Evolutionary conservation across 2,113 vertebrate species (phyloP).

Genomic region (Etheostoma cragini): DNA sequence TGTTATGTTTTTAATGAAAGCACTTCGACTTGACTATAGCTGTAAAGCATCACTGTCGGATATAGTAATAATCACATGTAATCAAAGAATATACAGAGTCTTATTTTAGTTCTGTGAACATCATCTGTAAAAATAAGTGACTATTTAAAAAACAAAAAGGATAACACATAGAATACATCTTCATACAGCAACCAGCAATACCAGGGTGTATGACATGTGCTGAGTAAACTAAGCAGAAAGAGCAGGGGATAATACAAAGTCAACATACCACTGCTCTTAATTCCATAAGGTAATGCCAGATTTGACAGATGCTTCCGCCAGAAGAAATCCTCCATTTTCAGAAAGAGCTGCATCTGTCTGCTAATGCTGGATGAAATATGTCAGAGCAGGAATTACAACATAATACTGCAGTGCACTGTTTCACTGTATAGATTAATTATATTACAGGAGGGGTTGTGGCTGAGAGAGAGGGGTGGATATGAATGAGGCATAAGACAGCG

Average conservation of each 20-base stretch:
- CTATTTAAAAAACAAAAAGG: neutral
- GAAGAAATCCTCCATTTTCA: conserved; percentile 92
- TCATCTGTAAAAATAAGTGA: neutral
- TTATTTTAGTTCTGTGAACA: neutral
- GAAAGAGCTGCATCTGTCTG: conserved; percentile 84
- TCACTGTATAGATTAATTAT: conserved; percentile 30
- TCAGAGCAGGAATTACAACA: conserved; percentile 44
- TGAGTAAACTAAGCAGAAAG: neutral
- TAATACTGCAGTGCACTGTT: conserved; percentile 6
- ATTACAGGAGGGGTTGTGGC: conserved; percentile 37
- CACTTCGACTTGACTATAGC: neutral
- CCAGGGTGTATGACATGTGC: neutral
- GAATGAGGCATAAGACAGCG: conserved; percentile 8
- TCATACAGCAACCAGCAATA: conserved; percentile 1
- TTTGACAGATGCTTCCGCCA: conserved; percentile 87
- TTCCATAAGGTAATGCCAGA: conserved; percentile 90
- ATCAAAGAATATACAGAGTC: neutral
- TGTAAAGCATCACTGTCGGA: neutral
- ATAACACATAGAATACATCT: neutral
- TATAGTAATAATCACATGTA: neutral
- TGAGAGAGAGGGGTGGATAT: neutral
- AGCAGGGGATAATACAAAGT: conserved; percentile 23
- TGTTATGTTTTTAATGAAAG: neutral
- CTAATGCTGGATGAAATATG: conserved; percentile 73
- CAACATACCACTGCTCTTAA: conserved; percentile 91